A percentile compares a stretch with the other conserved stretches of the same genome.
These are phyloP conservation scores for Proisotoma minuta DNA, from an alignment of 2,888 invertebrate species.

Conservation along the genomic window DNA sequence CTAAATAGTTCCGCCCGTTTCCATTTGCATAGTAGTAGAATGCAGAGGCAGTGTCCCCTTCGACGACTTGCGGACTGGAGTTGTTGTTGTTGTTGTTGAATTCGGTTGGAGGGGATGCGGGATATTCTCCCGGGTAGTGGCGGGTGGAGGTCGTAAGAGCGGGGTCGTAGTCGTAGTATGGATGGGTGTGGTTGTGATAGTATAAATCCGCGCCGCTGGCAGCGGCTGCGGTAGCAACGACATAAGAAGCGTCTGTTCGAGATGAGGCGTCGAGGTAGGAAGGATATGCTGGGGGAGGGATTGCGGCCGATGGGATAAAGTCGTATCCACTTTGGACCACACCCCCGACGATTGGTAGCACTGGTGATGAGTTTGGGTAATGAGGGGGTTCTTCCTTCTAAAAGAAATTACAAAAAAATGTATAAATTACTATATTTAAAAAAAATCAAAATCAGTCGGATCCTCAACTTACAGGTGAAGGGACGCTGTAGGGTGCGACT, in stretches of 20 bases:
- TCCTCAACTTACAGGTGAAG: conserved; percentile 36
- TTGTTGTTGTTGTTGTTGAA: conserved; percentile 1
- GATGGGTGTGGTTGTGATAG: conserved; percentile 48
- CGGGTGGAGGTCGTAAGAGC: conserved; percentile 14
- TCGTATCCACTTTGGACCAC: background rate
- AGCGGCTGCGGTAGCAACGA: background rate
- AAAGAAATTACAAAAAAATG: too few species aligned
- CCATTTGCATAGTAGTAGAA: conserved; percentile 10
- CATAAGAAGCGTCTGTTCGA: conserved; percentile 7
- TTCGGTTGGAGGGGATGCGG: background rate
- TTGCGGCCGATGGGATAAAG: background rate
- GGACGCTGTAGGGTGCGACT: conserved; percentile 31
- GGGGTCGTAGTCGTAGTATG: conserved; percentile 23
- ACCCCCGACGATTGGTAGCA: too few species aligned
- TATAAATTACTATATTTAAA: too few species aligned
- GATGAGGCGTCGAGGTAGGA: background rate
- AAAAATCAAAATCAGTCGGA: background rate
- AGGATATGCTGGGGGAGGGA: background rate
- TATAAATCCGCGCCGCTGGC: conserved; percentile 46
- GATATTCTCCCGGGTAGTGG: background rate
- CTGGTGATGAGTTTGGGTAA: too few species aligned
- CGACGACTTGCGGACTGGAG: background rate
- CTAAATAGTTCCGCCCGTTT: conserved; percentile 14
- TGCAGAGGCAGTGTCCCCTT: background rate
- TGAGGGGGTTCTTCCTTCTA: too few species aligned